These are phyloP conservation scores for Scatophagus argus DNA, from an alignment of 2,113 vertebrate species.

Conservation along the genomic window DNA sequence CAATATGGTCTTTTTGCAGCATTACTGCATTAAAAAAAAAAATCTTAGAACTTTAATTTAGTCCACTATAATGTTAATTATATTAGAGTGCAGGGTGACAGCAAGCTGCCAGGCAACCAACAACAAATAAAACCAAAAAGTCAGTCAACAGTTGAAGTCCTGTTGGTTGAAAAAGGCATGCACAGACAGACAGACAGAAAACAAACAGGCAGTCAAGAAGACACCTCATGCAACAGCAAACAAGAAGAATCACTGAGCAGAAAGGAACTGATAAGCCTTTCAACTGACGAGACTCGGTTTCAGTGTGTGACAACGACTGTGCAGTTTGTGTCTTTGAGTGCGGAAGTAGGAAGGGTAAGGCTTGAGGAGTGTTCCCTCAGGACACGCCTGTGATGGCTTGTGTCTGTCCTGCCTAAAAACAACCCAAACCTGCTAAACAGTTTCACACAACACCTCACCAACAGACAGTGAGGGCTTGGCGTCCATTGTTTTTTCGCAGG, in stretches of 20 bases:
- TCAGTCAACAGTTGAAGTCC: not conserved
- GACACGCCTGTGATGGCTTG: slow-evolving; percentile 21
- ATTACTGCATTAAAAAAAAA: no score
- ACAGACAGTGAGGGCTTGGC: slow-evolving; percentile 39
- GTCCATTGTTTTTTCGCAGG: slow-evolving; percentile 13
- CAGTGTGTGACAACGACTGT: not conserved
- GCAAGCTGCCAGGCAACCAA: slow-evolving; percentile 7
- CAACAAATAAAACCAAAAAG: slow-evolving; percentile 7
- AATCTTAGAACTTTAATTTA: no score
- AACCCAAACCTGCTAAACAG: slow-evolving; percentile 75
- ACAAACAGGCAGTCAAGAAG: not conserved
- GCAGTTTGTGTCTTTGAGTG: slow-evolving; percentile 18
- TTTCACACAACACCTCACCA: slow-evolving; percentile 50
- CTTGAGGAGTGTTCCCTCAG: slow-evolving; percentile 50
- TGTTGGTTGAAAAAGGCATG: not conserved
- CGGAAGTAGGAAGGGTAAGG: not conserved
- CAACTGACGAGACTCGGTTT: slow-evolving; percentile 4
- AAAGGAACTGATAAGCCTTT: not conserved
- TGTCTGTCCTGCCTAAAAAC: slow-evolving; percentile 41
- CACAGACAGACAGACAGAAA: not conserved
- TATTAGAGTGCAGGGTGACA: slow-evolving; percentile 2
- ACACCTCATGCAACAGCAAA: slow-evolving; percentile 16
- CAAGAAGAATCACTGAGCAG: not conserved
- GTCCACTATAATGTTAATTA: no score
- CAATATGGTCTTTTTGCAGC: no score